Base-by-base conservation (phyloP, 2,113 vertebrate species). In the Benitochromis conjunctus region DNA sequence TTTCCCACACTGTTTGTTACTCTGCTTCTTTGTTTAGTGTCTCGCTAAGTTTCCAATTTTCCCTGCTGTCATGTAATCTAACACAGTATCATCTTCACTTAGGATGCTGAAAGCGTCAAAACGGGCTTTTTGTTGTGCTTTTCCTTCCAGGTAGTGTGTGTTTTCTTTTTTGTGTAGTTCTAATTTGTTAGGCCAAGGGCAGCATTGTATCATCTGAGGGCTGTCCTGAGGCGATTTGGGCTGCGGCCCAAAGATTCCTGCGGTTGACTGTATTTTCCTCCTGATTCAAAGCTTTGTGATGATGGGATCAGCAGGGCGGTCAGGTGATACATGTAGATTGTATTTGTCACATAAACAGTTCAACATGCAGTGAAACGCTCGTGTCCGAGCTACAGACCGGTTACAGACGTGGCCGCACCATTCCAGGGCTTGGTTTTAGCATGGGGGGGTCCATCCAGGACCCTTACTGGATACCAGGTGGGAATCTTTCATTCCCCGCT, bases 191-290 rank as follows among this genome's bases (percentile, higher is more conserved):
- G 86, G 87, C 89, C 77, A 9, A 80, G 69, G 89, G 87, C 86
- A 46, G 56, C 57, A 41, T 79, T 89, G 87, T 92, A 82, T 77
- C 34, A 36, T 94, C 91, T 90, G 82, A 91, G 80, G 88, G 86
- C 87, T 92, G 82, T 91, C 92, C 94, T 93, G 64, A 84, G 92
- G 92, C 92, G 24, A 29, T 91, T 43, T 89, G 29, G 82, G 78
- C 86, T 89, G 60, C 19, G 79, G 84, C 79, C 55, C 6, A 79
- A 89, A 83, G 88, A 84, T 62, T 83, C 79, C 82, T 89, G 62
- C 80, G 31, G 14, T 92, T 77, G 85, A 55, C 57, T 86, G 19
- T 58, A 1, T 83, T 71, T 87, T 81, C 9, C 79, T 82, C 34
- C 38, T 43, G 21, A 55, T 77, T 80, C 26, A 77, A 74, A 90